Evolutionary conservation across 2,888 invertebrate species (phyloP).

Genomic region (Dynastes maya): DNA sequence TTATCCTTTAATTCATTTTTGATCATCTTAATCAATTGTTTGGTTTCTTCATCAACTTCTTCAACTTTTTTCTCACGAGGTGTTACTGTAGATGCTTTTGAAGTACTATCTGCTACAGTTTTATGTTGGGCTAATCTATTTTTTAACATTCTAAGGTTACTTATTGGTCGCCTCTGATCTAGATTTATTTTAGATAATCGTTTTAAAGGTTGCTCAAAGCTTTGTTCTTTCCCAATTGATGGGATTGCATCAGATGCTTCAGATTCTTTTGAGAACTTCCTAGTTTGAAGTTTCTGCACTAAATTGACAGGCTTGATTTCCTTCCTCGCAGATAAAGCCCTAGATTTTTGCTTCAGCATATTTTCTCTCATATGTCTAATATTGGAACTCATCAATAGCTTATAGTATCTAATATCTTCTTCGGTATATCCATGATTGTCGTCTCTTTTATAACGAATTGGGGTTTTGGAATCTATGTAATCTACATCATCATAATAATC

Average conservation of each 20-base stretch:
- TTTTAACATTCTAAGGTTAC: conserved; percentile 52
- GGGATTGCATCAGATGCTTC: not conserved
- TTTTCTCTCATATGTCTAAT: conserved; percentile 51
- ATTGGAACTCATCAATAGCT: conserved; percentile 50
- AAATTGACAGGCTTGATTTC: conserved; percentile 1
- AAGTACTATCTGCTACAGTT: not conserved
- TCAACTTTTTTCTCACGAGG: not conserved
- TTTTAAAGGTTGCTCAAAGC: conserved; percentile 17
- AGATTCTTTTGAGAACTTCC: not conserved
- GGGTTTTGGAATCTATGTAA: conserved; percentile 44
- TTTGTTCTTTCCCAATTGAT: not conserved
- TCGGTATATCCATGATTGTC: conserved; percentile 50
- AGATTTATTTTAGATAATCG: conserved; percentile 43
- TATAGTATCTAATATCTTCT: conserved; percentile 50
- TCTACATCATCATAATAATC: conserved; percentile 40
- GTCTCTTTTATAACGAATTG: conserved; percentile 48
- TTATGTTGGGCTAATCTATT: conserved; percentile 55
- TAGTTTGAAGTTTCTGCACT: not conserved
- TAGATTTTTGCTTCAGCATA: conserved; percentile 47
- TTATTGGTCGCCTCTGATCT: conserved; percentile 49
- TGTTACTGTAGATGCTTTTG: not conserved
- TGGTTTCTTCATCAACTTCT: conserved; percentile 47
- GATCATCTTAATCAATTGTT: conserved; percentile 39
- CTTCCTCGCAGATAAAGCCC: not conserved
- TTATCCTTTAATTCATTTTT: conserved; percentile 47